These are phyloP conservation scores for Scolopax bukidnonensis DNA, from an alignment of 2,797 vertebrate species.

Conservation along the genomic window DNA sequence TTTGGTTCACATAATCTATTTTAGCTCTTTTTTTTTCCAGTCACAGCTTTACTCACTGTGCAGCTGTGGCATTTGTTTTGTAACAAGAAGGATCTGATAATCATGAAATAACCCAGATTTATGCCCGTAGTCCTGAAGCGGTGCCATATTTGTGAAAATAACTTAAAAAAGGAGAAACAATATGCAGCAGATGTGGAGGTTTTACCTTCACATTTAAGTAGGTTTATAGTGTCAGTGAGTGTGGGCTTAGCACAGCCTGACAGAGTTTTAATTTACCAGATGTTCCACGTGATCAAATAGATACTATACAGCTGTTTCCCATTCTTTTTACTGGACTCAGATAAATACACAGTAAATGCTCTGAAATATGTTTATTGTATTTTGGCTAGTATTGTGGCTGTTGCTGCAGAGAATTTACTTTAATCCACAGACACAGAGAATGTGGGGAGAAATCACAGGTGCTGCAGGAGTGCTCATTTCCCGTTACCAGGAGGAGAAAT, in stretches of 20 bases:
- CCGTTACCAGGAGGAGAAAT: background rate
- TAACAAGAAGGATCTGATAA: slow-evolving; percentile 44
- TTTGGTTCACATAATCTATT: slow-evolving; percentile 13
- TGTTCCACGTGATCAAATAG: slow-evolving; percentile 62
- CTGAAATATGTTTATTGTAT: slow-evolving; percentile 52
- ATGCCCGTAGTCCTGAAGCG: slow-evolving; percentile 22
- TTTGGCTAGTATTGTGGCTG: background rate
- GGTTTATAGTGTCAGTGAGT: slow-evolving; percentile 68
- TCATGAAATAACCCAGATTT: slow-evolving; percentile 43
- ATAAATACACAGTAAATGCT: slow-evolving; percentile 59
- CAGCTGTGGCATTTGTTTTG: slow-evolving; percentile 47
- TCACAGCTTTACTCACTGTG: background rate
- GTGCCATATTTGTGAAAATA: slow-evolving; percentile 58
- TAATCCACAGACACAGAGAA: background rate
- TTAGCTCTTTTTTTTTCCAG: background rate
- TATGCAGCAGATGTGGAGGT: slow-evolving; percentile 56
- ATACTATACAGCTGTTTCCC: slow-evolving; percentile 66
- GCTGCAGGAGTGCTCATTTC: background rate
- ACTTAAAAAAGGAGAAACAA: slow-evolving; percentile 12
- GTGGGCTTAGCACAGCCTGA: slow-evolving; percentile 62
- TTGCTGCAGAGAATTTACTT: slow-evolving; percentile 4
- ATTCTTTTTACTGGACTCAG: slow-evolving; percentile 58
- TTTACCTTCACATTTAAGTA: slow-evolving; percentile 58
- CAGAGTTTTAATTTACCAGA: slow-evolving; percentile 61
- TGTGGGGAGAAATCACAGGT: background rate